Base-by-base conservation (phyloP, 1,140 invertebrate genomes). In the Bombus terrestris region DNA sequence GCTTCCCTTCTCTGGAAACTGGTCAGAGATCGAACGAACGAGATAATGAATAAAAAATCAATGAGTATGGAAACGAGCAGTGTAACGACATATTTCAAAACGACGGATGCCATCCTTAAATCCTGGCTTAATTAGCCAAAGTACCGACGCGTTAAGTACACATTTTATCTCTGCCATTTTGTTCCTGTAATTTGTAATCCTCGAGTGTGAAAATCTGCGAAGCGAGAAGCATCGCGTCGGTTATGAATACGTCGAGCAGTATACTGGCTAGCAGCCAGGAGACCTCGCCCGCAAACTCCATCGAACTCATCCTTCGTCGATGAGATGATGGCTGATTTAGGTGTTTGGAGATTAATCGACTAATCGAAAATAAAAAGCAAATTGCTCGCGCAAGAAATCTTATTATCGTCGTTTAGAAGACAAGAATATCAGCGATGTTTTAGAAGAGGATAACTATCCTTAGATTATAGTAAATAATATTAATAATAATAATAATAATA, bases 171-270 rank as follows among this genome's bases (percentile, higher is more conserved):
- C 41, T 62, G 64, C 62, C 57, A 53, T 78, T 89, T 82, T 85
- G 74, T 82, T 83, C 32, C 59, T 28, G 66, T 86, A 88, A 88
- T 89, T 89, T 76, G 74, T 85, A 73, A 82, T 79, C 68, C 78
- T 86, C 86, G 83, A 82, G 68, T 71, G 81, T 72, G 68, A 88
- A 86, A 86, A 81, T 72, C 83, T 59, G 32, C 74, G 75, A 74
- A 84, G n/a, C 76, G 81, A 88, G 83, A 86, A 86, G 62, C 47
- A 66, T 59, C 83, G 62, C 35, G 37, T n/a, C 66, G 69, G 68
- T 89, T 89, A 89, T 89, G 88, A 88, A 89, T 89, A 88, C 87
- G 83, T 84, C 41, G 81, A 53, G 57, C 68, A 15, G 59, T 62
- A 72, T 57, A 88, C 57, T 89, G 86, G 88, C 83, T 35, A 73